Base-by-base conservation (phyloP, 2,797 vertebrate genomes). In the Halcyon smyrnensis region DNA sequence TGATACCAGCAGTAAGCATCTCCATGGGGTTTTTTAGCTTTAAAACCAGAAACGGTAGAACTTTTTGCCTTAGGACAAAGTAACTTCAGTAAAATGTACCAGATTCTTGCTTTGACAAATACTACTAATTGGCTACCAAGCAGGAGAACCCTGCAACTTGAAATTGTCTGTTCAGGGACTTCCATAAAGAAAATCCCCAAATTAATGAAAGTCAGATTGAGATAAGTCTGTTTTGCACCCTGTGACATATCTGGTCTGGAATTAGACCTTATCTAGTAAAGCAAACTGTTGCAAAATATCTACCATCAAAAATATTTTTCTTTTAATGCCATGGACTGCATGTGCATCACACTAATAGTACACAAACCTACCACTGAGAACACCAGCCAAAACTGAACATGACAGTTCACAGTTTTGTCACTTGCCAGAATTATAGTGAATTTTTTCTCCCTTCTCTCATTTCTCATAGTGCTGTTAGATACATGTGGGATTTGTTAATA, bases 401-500 rank as follows among this genome's bases (percentile, higher is more conserved):
- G 2, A 45, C 34, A 77, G 18, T 37, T 62, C 30, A 63, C 12
- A 71, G 20, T 18, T 25, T 54, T 82, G 21, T 41, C 20, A 6
- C 11, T 76, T 80, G n/a, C 37, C 3, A 80, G 25, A 11, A 45
- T 48, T 76, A 39, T 8, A 53, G 21, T 2, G 65, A 65, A 53
- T 60, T 68, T 89, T 89, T 19, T 53, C 15, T 64, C 5, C 6
- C 2, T 50, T 62, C 27, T 13, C 48, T 68, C 9, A 9, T 83
- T 56, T 69, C 15, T 46, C 24, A 48, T 19, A 80, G 14, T 46
- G 16, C 6, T 77, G 9, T 53, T 48, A 65, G 14, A 68, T 9
- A 76, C 5, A 30, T 5, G 12, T 1, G 2, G 10, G 8, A 12
- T 0, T 2, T 20, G 62, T 24, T 67, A 15, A 30, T 32, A 25